These are phyloP conservation scores for Rhabdophis nuchalis DNA, from an alignment of 2,797 vertebrate genomes.

Conservation along the genomic window DNA sequence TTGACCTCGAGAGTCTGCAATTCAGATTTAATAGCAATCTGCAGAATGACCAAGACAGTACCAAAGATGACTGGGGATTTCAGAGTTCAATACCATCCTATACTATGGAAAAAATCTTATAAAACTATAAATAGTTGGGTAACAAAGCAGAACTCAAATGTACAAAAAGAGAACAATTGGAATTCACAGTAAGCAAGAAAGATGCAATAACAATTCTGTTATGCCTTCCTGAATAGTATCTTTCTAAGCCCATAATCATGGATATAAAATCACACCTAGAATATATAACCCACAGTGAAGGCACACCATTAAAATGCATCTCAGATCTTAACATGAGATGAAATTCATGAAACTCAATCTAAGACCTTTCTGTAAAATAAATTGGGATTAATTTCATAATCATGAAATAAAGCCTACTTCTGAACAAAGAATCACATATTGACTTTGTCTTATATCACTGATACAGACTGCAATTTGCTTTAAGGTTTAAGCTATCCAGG, in stretches of 20 bases:
- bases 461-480: not conserved
- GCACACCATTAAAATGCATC: not conserved
- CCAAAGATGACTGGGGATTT: not conserved
- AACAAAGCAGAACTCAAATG: not conserved
- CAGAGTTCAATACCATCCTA: not conserved
- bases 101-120: not conserved
- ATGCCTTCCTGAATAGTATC: not conserved
- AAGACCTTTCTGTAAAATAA: not conserved
- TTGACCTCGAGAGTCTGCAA: not conserved
- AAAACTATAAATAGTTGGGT: not conserved
- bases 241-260: not conserved
- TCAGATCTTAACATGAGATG: not conserved
- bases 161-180: not conserved
- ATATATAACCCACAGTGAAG: not conserved
- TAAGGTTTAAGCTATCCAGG: not conserved
- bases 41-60: not conserved
- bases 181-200: not conserved
- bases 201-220: not conserved
- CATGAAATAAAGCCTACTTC: not conserved
- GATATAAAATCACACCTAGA: not conserved
- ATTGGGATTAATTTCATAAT: not conserved
- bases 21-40: not conserved
- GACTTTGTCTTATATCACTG: not conserved
- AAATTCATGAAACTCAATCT: too few species aligned
- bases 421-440: not conserved